These are phyloP conservation scores for Urosaurus nigricauda DNA, from an alignment of 2,797 vertebrate species.

Conservation along the genomic window DNA sequence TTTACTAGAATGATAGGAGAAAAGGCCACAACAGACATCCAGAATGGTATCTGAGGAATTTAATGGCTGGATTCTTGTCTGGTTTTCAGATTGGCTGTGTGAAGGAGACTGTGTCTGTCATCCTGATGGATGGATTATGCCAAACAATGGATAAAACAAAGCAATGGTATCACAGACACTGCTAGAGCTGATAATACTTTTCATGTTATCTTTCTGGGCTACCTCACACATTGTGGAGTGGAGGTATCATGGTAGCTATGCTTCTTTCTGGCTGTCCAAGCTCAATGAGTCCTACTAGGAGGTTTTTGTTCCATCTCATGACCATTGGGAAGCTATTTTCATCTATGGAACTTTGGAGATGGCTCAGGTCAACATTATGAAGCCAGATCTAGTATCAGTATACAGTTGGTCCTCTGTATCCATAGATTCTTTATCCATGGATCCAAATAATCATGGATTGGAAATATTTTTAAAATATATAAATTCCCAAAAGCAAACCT, in stretches of 20 bases:
- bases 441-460: too few relatives aligned
- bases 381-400: background rate
- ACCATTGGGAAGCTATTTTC: background rate
- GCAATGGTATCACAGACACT: background rate
- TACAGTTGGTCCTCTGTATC: too few relatives aligned
- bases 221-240: background rate
- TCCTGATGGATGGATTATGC: background rate
- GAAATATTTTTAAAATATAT: too few relatives aligned
- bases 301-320: background rate
- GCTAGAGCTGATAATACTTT: background rate
- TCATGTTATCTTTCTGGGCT: background rate
- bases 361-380: background rate
- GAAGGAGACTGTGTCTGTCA: background rate
- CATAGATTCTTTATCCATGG: too few relatives aligned
- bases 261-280: background rate
- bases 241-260: background rate
- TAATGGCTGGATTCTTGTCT: background rate
- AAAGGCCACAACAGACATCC: background rate
- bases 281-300: background rate
- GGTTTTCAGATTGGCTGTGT: background rate
- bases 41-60: background rate
- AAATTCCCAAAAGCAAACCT: too few relatives aligned
- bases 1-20: background rate
- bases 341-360: background rate
- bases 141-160: background rate